Evolutionary conservation across 2,888 invertebrate genomes (phyloP).

Genomic region (Proisotoma minuta): DNA sequence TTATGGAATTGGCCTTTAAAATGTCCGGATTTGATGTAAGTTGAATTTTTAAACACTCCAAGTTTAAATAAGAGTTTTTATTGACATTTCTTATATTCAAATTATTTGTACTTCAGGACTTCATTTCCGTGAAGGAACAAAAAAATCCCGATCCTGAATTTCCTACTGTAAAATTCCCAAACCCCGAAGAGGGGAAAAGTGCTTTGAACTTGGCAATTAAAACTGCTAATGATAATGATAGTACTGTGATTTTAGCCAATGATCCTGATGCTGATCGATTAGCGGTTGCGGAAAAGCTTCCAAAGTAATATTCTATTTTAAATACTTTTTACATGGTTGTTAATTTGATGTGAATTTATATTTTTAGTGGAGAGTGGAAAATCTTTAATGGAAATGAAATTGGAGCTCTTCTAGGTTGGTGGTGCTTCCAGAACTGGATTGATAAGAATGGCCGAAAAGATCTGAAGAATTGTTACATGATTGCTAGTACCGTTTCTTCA

Average conservation of each 20-base stretch:
- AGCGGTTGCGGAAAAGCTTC: slow-evolving; percentile 80
- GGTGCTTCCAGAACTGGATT: slow-evolving; percentile 65
- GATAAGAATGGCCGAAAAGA: slow-evolving; percentile 49
- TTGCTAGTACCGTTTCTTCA: slow-evolving; percentile 94
- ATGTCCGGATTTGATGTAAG: slow-evolving; percentile 67
- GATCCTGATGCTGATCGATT: slow-evolving; percentile 98
- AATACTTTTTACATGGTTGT: neutral
- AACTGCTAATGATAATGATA: slow-evolving; percentile 67
- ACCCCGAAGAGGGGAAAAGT: slow-evolving; percentile 91
- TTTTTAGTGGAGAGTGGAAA: slow-evolving; percentile 67
- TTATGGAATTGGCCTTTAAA: slow-evolving; percentile 69
- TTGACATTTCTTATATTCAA: neutral
- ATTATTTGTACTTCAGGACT: neutral
- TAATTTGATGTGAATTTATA: slow-evolving; percentile 9
- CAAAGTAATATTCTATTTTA: slow-evolving; percentile 9
- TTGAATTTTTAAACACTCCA: neutral
- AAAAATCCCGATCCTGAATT: slow-evolving; percentile 92
- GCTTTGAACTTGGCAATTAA: slow-evolving; percentile 69
- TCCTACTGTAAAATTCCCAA: slow-evolving; percentile 93
- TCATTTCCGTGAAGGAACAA: slow-evolving; percentile 62
- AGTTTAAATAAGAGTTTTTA: neutral
- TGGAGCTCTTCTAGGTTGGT: slow-evolving; percentile 91
- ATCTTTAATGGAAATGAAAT: slow-evolving; percentile 93
- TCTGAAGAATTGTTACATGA: slow-evolving; percentile 34
- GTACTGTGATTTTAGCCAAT: slow-evolving; percentile 81